These are phyloP conservation scores for Neoaliturus tenellus DNA, from an alignment of 2,888 invertebrate species.

Conservation along the genomic window DNA sequence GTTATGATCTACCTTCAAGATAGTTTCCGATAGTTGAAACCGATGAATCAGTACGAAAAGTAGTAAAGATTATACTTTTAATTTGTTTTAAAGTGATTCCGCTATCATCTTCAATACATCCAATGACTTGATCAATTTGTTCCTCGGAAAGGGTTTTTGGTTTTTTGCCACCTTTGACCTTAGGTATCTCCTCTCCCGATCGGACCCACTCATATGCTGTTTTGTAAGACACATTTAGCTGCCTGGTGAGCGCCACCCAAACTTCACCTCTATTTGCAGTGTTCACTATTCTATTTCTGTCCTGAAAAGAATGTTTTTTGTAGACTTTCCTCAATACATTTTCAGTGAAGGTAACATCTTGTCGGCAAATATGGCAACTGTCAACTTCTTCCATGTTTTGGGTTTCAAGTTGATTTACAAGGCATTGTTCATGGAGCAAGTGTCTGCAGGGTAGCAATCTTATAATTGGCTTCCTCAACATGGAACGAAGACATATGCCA, in stretches of 20 bases:
- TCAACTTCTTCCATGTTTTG: no score
- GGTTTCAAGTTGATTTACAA: not conserved
- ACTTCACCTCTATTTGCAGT: not conserved
- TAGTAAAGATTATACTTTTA: not conserved
- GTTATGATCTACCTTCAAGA: slow-evolving; percentile 15
- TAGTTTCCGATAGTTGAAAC: not conserved
- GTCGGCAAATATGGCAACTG: no score
- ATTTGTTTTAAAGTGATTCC: not conserved
- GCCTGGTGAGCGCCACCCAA: not conserved
- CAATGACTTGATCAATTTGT: slow-evolving; percentile 1
- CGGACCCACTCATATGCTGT: slow-evolving; percentile 6
- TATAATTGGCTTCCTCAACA: not conserved
- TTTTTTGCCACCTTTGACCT: not conserved
- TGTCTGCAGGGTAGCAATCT: not conserved
- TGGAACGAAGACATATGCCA: not conserved
- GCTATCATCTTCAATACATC: not conserved
- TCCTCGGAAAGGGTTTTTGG: not conserved
- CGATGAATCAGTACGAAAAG: not conserved
- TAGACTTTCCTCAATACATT: not conserved
- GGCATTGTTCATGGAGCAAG: not conserved
- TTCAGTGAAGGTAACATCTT: not conserved
- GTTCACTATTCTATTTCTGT: not conserved
- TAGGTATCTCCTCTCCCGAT: not conserved
- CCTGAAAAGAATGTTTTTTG: not conserved
- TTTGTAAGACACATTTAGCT: slow-evolving; percentile 22